Evolutionary conservation across 2,888 invertebrate genomes (phyloP).

Genomic region (Penaeus monodon): DNA sequence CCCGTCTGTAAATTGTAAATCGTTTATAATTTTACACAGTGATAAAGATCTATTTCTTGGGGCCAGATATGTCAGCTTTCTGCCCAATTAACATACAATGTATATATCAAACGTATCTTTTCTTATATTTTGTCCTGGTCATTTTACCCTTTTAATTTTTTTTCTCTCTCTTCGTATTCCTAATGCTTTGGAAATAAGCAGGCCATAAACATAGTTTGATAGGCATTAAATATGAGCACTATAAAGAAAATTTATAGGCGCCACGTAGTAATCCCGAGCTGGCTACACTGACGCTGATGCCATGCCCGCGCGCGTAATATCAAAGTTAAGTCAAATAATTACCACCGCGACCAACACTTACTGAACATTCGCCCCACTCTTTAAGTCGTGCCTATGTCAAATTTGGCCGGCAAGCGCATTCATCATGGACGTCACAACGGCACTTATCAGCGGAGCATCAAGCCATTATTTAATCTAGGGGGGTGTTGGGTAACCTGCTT

Average conservation of each 20-base stretch:
- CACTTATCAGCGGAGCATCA: too few species aligned
- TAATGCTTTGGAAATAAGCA: slow-evolving; percentile 36
- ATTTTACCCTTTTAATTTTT: too few species aligned
- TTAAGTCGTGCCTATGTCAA: slow-evolving; percentile 48
- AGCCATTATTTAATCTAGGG: too few species aligned
- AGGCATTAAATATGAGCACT: slow-evolving; percentile 41
- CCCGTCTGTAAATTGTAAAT: too few species aligned
- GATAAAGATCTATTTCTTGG: too few species aligned
- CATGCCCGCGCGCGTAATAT: slow-evolving; percentile 34
- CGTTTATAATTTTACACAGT: too few species aligned
- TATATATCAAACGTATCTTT: too few species aligned
- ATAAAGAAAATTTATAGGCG: slow-evolving; percentile 35
- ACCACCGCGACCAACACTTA: slow-evolving; percentile 35
- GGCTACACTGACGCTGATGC: slow-evolving; percentile 49
- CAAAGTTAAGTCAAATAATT: slow-evolving; percentile 34
- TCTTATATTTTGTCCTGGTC: too few species aligned
- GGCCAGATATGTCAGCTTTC: too few species aligned
- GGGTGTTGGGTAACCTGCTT: too few species aligned
- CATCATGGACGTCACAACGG: slow-evolving; percentile 26
- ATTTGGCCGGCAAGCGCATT: slow-evolving; percentile 30
- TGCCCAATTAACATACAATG: too few species aligned
- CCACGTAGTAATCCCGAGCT: slow-evolving; percentile 37
- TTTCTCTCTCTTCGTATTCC: slow-evolving; percentile 13
- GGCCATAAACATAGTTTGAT: slow-evolving; percentile 30
- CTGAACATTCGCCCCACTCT: slow-evolving; percentile 39